phyloP scores from a whole-genome alignment of 1,140 invertebrate species.

The Cyrtorhinus lividipennis region DNA sequence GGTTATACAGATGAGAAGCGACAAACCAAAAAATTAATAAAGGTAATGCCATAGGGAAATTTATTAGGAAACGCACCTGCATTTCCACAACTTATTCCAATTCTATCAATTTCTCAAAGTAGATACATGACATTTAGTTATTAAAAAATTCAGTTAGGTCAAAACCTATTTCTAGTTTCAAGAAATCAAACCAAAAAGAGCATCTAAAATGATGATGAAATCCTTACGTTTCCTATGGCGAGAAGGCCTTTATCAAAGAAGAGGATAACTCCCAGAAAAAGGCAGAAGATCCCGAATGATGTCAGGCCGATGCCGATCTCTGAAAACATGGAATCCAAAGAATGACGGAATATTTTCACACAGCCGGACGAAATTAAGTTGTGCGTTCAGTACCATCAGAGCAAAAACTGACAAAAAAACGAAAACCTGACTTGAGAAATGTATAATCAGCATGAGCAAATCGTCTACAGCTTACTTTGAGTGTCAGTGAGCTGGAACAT shows the following conservation, averaged over 20 bases:
- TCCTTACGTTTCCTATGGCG: slow-evolving; percentile 97
- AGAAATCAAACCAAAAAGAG: not conserved
- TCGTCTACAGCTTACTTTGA: slow-evolving; percentile 1
- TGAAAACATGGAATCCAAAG: slow-evolving; percentile 29
- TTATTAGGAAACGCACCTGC: no score
- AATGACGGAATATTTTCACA: not conserved
- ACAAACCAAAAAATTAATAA: no score
- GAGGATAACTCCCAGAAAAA: slow-evolving; percentile 86
- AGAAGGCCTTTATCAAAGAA: slow-evolving; percentile 96
- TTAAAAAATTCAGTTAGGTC: no score
- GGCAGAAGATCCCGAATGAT: slow-evolving; percentile 88
- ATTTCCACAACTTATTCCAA: no score
- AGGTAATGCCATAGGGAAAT: no score
- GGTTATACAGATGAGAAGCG: no score
- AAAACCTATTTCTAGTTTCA: no score
- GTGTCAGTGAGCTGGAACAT: not conserved
- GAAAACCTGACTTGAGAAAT: not conserved
- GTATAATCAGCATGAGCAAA: no score
- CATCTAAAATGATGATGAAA: no score
- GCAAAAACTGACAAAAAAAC: not conserved
- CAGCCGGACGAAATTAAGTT: not conserved
- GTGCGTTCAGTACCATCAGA: not conserved
- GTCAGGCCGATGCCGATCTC: slow-evolving; percentile 96
- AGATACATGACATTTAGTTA: no score
- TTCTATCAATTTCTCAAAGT: no score